Conservation (phyloP, 1,140 invertebrate genomes). For the Ceratosolen fusciceps region DNA sequence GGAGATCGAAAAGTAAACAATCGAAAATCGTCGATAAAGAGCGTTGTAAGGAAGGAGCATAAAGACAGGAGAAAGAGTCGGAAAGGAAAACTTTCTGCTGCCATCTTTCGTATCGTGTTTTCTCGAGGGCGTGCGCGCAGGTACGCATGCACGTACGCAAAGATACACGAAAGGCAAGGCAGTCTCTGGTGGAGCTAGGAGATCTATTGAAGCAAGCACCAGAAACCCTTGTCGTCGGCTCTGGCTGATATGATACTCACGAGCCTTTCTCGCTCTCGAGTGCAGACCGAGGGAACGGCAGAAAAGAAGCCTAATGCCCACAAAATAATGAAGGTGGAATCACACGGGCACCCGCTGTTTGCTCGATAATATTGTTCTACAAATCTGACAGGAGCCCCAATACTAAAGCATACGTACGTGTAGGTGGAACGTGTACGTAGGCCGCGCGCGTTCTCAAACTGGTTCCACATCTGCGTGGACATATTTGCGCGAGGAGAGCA, state of each 20-base stretch:
- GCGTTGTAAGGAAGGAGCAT: constrained; percentile 22
- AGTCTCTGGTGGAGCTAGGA: not conserved
- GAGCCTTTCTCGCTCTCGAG: not conserved
- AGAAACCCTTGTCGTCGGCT: constrained; percentile 10
- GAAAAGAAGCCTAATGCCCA: constrained; percentile 24
- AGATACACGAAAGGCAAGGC: no score
- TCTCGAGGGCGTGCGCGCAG: not conserved
- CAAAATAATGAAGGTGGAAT: constrained; percentile 45
- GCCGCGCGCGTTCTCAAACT: constrained; percentile 31
- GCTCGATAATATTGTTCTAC: constrained; percentile 64
- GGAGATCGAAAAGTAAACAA: constrained; percentile 36
- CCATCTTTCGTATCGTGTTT: constrained; percentile 38
- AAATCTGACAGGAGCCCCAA: constrained; percentile 55
- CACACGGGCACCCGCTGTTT: constrained; percentile 46
- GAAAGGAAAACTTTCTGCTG: constrained; percentile 19
- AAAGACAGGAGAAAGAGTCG: constrained; percentile 13
- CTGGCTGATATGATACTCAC: constrained; percentile 18
- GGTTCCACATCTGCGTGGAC: constrained; percentile 36
- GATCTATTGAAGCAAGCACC: not conserved
- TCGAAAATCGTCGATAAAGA: constrained; percentile 47
- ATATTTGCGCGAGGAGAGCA: constrained; percentile 45
- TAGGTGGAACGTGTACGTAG: not conserved
- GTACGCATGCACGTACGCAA: not conserved
- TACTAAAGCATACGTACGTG: constrained; percentile 46
- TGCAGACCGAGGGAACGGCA: not conserved